Base-by-base conservation (phyloP, 2,797 vertebrate species). In the Avahi laniger region DNA sequence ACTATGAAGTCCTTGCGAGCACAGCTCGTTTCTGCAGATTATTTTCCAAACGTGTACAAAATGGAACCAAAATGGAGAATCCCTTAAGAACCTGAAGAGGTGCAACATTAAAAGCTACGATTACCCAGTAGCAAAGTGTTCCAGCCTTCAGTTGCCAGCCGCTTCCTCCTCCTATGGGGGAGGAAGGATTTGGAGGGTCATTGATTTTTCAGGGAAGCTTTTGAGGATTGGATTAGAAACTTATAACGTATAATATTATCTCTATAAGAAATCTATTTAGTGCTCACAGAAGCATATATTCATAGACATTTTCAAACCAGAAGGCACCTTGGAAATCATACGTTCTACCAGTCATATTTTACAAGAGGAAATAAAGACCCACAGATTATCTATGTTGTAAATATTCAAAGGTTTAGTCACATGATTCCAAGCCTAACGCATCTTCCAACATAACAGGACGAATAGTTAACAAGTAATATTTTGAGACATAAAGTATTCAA, bases 1-100 rank as follows among this genome's bases (percentile, higher is more conserved):
- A 98, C 98, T 98, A 98, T 98, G 98, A 96, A 98, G 98, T 99
- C 98, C 98, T 99, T 96, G 98, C 98, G 99, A 99, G 99, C 99
- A 98, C 98, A 99, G 98, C 98, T 99, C 98, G 93, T 98, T 98
- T 98, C 98, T 96, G 98, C 98, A 98, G 98, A 98, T 98, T 98
- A 98, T 98, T 99, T 98, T 98, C 98, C 98, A 98, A 98, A 98
- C 88, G 98, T 72, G 96, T 98, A 98, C 98, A 98, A 98, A 98
- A 98, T 97, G 98, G 98, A 98, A 98, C 98, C 97, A 97, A 94
- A 98, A 98, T 80, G 97, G 98, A 98, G 98, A 94, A 85, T 97
- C 98, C 98, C 98, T 98, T 98, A 98, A 98, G 98, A 98, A 98
- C 98, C 98, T 98, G 97, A 98, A 98, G 97, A 98, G 98, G 98